A percentile compares a stretch with the other conserved stretches of the same genome.
Conservation (phyloP, 2,888 invertebrate genomes). For the Oxycera nigricornis region DNA sequence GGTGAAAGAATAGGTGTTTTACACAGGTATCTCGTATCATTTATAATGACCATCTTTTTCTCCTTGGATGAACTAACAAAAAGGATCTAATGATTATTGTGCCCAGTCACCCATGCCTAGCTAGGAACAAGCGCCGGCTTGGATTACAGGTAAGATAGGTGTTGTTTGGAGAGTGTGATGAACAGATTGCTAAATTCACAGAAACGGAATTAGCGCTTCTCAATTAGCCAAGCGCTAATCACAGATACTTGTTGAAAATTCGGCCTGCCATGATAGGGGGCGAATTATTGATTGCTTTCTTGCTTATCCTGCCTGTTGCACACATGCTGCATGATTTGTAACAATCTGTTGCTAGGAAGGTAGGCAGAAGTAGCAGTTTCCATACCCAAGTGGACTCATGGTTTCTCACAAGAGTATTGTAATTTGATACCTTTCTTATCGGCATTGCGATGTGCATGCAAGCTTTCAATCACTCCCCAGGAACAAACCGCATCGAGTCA, state of each 20-base stretch:
- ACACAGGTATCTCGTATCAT: conserved; percentile 44
- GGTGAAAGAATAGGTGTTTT: conserved; percentile 37
- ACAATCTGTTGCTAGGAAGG: too few relatives aligned
- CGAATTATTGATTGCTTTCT: neutral
- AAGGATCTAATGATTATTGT: conserved; percentile 34
- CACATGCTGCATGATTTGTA: neutral
- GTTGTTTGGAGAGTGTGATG: neutral
- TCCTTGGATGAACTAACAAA: conserved; percentile 20
- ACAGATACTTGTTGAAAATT: neutral
- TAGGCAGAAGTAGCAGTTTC: too few relatives aligned
- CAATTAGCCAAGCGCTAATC: conserved; percentile 6
- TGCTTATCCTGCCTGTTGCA: neutral
- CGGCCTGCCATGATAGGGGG: neutral
- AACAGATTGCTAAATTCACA: conserved; percentile 20
- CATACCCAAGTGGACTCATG: too few relatives aligned
- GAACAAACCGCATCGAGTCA: neutral
- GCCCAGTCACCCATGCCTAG: conserved; percentile 18
- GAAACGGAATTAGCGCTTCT: conserved; percentile 24
- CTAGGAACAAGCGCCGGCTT: neutral
- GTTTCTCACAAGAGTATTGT: neutral
- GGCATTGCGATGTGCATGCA: neutral
- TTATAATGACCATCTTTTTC: conserved; percentile 45
- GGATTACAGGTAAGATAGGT: neutral
- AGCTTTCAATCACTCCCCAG: neutral
- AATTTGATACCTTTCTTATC: neutral